Percentiles rank a stretch among this genome's conserved stretches.
Evolutionary conservation across 2,797 vertebrate genomes (phyloP).

Genomic region (Catostomus latipinnis): DNA sequence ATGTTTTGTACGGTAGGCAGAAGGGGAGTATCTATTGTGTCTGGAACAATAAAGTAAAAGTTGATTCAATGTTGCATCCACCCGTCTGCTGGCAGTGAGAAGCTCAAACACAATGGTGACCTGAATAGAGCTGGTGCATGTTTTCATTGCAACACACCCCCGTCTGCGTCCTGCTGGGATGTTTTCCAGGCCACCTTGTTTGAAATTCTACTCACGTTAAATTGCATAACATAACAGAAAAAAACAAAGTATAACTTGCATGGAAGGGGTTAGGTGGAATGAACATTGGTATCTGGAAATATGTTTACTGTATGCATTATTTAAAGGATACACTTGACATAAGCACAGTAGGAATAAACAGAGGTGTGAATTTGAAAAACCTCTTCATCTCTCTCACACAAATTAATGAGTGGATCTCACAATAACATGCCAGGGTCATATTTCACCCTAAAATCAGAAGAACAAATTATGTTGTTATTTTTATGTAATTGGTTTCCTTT

Average conservation of each 20-base stretch:
- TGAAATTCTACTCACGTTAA: background rate
- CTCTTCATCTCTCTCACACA: background rate
- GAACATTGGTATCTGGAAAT: slow-evolving; percentile 10
- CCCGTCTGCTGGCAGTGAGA: slow-evolving; percentile 30
- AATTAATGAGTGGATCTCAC: background rate
- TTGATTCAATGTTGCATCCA: slow-evolving; percentile 31
- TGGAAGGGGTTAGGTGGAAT: background rate
- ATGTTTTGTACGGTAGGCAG: slow-evolving; percentile 4
- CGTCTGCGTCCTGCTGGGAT: slow-evolving; percentile 32
- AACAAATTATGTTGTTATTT: too few relatives aligned
- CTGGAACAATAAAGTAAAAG: slow-evolving; percentile 15
- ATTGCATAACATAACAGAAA: slow-evolving; percentile 7
- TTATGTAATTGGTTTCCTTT: too few relatives aligned
- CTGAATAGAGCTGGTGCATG: slow-evolving; percentile 36
- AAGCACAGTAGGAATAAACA: background rate
- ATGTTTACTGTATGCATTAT: slow-evolving; percentile 4
- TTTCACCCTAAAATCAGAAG: too few relatives aligned
- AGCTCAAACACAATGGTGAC: slow-evolving; percentile 48
- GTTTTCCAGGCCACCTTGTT: slow-evolving; percentile 8
- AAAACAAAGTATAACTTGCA: background rate
- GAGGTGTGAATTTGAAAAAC: background rate
- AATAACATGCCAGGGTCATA: too few relatives aligned
- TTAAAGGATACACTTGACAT: background rate
- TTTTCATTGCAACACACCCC: slow-evolving; percentile 5
- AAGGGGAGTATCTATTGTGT: background rate